Conservation (phyloP, 1,140 invertebrate genomes). For the Nixonia krombeini region DNA sequence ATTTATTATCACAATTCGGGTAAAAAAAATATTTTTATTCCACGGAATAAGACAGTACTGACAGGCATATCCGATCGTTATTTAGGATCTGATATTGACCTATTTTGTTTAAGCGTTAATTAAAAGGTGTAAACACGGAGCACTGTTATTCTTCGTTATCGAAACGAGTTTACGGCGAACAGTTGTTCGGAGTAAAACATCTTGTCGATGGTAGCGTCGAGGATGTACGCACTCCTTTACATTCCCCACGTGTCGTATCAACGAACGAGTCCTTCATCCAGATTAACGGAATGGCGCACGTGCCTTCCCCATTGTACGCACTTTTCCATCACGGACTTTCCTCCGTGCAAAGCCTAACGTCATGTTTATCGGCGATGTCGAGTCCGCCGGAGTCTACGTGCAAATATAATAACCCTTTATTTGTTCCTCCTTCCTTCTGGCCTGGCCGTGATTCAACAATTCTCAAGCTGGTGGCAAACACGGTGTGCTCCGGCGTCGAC, state of each 20-base stretch:
- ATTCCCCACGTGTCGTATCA: background rate
- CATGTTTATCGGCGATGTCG: slow-evolving; percentile 26
- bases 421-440: slow-evolving; percentile 61
- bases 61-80: too few relatives aligned
- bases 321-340: slow-evolving; percentile 1
- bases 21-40: too few relatives aligned
- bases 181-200: too few relatives aligned
- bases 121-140: too few relatives aligned
- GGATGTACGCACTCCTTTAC: background rate
- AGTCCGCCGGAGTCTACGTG: slow-evolving; percentile 54
- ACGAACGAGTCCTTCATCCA: background rate
- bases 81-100: too few relatives aligned
- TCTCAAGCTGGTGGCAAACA: slow-evolving; percentile 64
- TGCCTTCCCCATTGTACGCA: slow-evolving; percentile 19
- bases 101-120: too few relatives aligned
- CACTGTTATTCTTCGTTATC: background rate
- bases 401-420: slow-evolving; percentile 73
- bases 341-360: slow-evolving; percentile 16
- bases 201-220: too few relatives aligned
- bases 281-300: slow-evolving; percentile 14
- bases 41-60: too few relatives aligned
- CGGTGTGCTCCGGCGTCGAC: slow-evolving; percentile 27
- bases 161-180: too few relatives aligned
- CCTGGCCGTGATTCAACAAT: slow-evolving; percentile 70
- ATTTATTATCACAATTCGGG: too few relatives aligned